phyloP scores from a whole-genome alignment of 2,888 invertebrate species.

The Thereva nobilitata region DNA sequence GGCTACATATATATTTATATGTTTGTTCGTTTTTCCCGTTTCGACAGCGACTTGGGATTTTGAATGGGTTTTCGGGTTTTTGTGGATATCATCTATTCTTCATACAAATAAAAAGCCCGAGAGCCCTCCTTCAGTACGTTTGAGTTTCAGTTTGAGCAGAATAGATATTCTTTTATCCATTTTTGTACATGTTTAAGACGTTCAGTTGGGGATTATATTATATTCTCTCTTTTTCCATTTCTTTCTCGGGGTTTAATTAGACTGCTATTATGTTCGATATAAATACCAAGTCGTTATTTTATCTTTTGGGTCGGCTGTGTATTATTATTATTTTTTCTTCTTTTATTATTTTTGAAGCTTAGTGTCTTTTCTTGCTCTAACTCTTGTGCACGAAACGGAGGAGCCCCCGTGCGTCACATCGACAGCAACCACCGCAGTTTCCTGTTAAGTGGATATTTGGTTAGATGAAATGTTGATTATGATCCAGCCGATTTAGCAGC shows the following conservation, averaged over 20 bases:
- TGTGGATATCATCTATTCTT: no score
- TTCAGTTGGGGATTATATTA: constrained; percentile 28
- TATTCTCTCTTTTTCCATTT: constrained; percentile 8
- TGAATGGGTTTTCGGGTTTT: no score
- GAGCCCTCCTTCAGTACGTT: no score
- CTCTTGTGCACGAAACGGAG: background rate
- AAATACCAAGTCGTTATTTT: constrained; percentile 35
- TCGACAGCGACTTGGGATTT: no score
- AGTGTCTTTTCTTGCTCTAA: constrained; percentile 9
- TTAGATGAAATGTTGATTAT: constrained; percentile 3
- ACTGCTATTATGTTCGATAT: constrained; percentile 35
- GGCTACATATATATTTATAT: no score
- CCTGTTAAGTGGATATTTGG: constrained; percentile 29
- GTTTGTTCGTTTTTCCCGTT: no score
- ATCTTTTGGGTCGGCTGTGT: background rate
- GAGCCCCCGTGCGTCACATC: background rate
- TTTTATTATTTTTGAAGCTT: background rate
- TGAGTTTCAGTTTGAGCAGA: no score
- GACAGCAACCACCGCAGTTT: background rate
- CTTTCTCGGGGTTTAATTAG: constrained; percentile 21
- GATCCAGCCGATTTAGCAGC: no score
- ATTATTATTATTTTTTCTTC: constrained; percentile 8
- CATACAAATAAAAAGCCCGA: no score
- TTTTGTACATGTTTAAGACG: constrained; percentile 34
- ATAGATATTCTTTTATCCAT: constrained; percentile 24